Conservation (phyloP, 2,888 invertebrate species). For the Epirrhoe tristata region DNA sequence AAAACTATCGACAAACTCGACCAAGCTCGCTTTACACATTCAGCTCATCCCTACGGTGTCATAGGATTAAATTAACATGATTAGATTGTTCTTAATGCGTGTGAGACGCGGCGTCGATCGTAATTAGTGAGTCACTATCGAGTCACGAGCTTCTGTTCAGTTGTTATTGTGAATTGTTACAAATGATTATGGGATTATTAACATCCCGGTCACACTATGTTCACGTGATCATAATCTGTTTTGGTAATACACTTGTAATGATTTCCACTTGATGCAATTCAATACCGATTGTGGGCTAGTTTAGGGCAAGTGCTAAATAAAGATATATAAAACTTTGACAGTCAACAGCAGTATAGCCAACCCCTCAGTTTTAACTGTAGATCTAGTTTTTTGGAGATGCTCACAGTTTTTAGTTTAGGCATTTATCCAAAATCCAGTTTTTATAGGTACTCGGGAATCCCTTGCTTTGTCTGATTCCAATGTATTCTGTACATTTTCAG, state of each 20-base stretch:
- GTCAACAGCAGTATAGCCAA: too few relatives aligned
- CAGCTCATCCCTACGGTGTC: slow-evolving; percentile 44
- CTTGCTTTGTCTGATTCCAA: too few relatives aligned
- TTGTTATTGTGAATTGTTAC: slow-evolving; percentile 33
- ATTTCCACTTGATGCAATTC: too few relatives aligned
- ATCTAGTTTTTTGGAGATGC: too few relatives aligned
- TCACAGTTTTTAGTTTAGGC: too few relatives aligned
- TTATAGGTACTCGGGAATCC: too few relatives aligned
- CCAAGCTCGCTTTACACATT: not conserved
- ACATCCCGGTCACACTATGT: not conserved
- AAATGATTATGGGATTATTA: slow-evolving; percentile 26
- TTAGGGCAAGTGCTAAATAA: too few relatives aligned
- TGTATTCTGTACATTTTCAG: too few relatives aligned
- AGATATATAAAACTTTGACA: too few relatives aligned
- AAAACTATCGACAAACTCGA: slow-evolving; percentile 26
- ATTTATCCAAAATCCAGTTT: too few relatives aligned
- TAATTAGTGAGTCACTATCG: slow-evolving; percentile 79
- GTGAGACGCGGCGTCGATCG: slow-evolving; percentile 82
- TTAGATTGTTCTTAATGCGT: slow-evolving; percentile 83
- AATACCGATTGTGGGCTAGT: too few relatives aligned
- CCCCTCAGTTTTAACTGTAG: too few relatives aligned
- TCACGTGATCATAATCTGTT: slow-evolving; percentile 9
- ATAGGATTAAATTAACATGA: slow-evolving; percentile 78
- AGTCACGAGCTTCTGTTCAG: slow-evolving; percentile 36
- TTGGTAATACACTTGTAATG: not conserved